Evolutionary conservation across 2,113 vertebrate species (phyloP).

Genomic region (Clarias macrocephalus): DNA sequence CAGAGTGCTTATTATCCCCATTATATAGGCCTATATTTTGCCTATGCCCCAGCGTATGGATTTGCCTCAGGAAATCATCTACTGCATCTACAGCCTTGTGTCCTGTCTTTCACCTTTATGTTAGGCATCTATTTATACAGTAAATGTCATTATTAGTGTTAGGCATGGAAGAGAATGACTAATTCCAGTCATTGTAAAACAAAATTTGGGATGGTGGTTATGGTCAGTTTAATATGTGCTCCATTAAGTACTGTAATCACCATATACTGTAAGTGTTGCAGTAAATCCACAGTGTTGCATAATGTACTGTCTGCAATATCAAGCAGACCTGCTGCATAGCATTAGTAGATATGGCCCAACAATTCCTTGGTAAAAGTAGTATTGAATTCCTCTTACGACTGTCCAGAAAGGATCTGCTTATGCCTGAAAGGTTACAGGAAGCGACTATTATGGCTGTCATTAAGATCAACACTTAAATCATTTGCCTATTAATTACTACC

Average conservation of each 20-base stretch:
- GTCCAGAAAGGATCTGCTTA: neutral
- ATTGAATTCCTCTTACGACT: neutral
- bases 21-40: neutral
- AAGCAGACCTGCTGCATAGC: neutral
- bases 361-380: neutral
- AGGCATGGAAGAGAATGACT: neutral
- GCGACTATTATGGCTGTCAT: neutral
- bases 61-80: neutral
- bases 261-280: neutral
- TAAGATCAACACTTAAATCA: neutral
- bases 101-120: neutral
- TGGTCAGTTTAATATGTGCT: neutral
- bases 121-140: neutral
- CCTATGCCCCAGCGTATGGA: neutral
- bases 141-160: neutral
- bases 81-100: neutral
- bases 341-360: slow-evolving; percentile 9
- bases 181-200: neutral
- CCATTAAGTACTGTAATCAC: neutral
- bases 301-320: neutral
- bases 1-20: neutral
- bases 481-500: neutral
- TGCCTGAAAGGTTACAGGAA: neutral
- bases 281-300: neutral
- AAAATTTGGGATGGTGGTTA: neutral